Evolutionary conservation across 2,888 invertebrate species (phyloP), one percentile per base, ranked within the genome.

Genomic region (Heliconius sara): DNA sequence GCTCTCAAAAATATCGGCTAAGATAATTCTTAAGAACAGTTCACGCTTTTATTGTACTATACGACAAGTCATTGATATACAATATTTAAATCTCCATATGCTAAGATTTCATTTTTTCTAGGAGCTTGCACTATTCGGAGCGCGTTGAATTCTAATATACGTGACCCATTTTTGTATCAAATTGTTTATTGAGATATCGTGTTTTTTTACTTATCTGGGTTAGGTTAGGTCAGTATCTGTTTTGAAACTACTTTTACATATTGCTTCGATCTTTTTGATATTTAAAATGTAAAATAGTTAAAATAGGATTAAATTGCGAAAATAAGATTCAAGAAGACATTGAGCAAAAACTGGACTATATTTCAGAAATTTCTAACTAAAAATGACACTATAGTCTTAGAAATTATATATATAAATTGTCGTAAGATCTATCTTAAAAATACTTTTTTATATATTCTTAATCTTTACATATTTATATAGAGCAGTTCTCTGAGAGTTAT

Each of bases 81-180:
- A 34, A 34, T 60, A 25, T 34, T 30, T 73, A 25, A 57, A 73
- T 22, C 22, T 34, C 57, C 13, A 60, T 60, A 73, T 60, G 60
- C n/a, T 73, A 73, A 60, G 16, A 39, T 60, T 4, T 0, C 43
- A 75, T 34, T 76, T 76, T 66, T 76, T 52, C 25, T 52, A 10
- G 66, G 47, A n/a, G n/a, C 39, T 39, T 68, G 78, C 27, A 39
- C 57, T 47, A 72, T 63, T 27, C 10, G 65, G 78, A 77, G 70
- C 81, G 79, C 83, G 83, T 83, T 83, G 81, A 83, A 80, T 60
- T 83, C 83, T 83, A 81, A 77, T 80, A 47, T 71, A 82, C 34
- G 72, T 34, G 60, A 60, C 73, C 60, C 10, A 73, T 73, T 60
- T 73, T 25, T 60, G 34, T 73, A 60, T 72, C 47, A 57, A 39